phyloP scores from a whole-genome alignment of 2,113 vertebrate genomes.

The Hirundichthys speculiger region DNA sequence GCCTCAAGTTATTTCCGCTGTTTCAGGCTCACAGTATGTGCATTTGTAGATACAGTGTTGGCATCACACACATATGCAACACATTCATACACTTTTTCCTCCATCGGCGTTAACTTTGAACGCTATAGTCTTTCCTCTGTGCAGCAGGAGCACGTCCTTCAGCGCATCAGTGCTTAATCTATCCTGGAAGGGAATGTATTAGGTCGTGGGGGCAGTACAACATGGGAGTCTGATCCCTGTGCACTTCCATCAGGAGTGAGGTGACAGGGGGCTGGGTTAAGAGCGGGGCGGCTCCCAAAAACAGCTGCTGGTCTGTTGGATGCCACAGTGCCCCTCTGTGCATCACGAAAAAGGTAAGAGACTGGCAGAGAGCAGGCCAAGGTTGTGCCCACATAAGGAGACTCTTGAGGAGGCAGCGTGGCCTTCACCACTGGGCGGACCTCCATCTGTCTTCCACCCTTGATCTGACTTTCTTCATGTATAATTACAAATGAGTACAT shows the following conservation, averaged over 20 bases:
- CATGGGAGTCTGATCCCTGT: constrained; percentile 35
- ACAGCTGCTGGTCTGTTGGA: constrained; percentile 79
- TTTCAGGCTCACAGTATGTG: constrained; percentile 12
- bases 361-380: constrained; percentile 52
- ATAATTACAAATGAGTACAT: constrained; percentile 20
- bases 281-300: constrained; percentile 54
- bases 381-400: constrained; percentile 61
- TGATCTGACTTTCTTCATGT: constrained; percentile 20
- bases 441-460: constrained; percentile 72
- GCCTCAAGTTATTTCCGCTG: constrained; percentile 17
- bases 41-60: constrained; percentile 12
- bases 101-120: constrained; percentile 14
- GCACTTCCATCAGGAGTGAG: constrained; percentile 45
- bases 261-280: constrained; percentile 54
- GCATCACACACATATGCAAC: background rate
- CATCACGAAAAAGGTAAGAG: constrained; percentile 44
- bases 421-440: constrained; percentile 59
- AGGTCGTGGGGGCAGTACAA: constrained; percentile 30
- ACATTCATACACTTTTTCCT: constrained; percentile 18
- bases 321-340: constrained; percentile 65
- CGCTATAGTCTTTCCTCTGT: constrained; percentile 21
- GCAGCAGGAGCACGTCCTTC: constrained; percentile 35
- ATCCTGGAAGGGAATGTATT: constrained; percentile 16
- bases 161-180: constrained; percentile 23
- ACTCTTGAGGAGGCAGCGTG: constrained; percentile 43